Percentiles rank a stretch among this genome's conserved stretches.
These are phyloP conservation scores for Trichomycterus rosablanca DNA, from an alignment of 2,113 vertebrate genomes.

Conservation along the genomic window DNA sequence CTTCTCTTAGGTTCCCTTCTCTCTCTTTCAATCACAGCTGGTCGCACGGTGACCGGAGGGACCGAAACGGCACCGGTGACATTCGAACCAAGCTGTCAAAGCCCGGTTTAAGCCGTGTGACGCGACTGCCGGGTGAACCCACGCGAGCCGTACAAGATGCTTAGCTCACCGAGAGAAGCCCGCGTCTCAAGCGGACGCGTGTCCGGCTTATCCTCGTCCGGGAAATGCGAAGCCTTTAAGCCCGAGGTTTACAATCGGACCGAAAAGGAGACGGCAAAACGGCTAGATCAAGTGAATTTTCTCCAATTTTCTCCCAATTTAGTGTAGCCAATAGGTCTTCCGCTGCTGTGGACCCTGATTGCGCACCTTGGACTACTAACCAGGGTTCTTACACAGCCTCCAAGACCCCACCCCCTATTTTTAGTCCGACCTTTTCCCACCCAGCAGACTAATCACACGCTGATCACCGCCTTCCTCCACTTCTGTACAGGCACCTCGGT, in stretches of 20 bases:
- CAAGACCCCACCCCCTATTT: too few species aligned
- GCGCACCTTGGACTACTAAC: too few species aligned
- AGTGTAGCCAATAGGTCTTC: too few species aligned
- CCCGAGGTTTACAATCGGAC: neutral
- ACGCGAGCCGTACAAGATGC: conserved; percentile 15
- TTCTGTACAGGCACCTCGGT: too few species aligned
- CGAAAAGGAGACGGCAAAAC: neutral
- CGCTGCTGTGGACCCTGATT: too few species aligned
- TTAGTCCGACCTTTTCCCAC: too few species aligned
- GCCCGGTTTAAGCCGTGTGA: conserved; percentile 24
- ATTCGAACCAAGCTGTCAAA: conserved; percentile 31
- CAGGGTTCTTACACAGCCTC: too few species aligned
- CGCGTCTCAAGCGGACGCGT: conserved; percentile 25
- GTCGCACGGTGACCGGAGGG: neutral
- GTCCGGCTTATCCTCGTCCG: conserved; percentile 24
- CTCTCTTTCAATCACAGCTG: conserved; percentile 21
- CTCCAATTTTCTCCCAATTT: too few species aligned
- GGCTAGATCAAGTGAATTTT: too few species aligned
- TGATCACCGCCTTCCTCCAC: too few species aligned
- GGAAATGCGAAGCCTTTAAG: conserved; percentile 31
- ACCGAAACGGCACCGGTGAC: conserved; percentile 32
- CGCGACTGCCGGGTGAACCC: conserved; percentile 5
- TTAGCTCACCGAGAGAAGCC: neutral
- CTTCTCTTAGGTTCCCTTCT: neutral
- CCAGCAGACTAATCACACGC: too few species aligned